These are phyloP conservation scores for Pandion haliaetus DNA, from an alignment of 2,113 vertebrate species.

Conservation along the genomic window DNA sequence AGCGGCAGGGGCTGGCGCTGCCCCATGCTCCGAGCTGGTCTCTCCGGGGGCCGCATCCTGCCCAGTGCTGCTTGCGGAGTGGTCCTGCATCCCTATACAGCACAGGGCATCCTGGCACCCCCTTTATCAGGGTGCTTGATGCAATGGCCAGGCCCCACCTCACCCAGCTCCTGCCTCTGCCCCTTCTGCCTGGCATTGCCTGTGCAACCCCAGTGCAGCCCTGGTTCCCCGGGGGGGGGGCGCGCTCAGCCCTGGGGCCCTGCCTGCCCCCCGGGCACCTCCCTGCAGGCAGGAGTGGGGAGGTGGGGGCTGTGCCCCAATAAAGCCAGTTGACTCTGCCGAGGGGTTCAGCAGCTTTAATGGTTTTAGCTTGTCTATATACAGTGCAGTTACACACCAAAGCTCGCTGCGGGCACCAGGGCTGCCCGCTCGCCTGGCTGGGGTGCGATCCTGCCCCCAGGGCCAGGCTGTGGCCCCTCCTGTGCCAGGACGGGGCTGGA, in stretches of 20 bases:
- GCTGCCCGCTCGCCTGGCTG: background rate
- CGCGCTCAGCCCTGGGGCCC: background rate
- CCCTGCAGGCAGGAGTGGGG: background rate
- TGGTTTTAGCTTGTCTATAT: conserved; percentile 71
- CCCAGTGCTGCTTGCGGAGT: background rate
- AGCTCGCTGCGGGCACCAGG: background rate
- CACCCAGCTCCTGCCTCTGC: background rate
- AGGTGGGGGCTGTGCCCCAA: background rate
- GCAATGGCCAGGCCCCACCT: background rate
- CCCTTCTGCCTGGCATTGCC: background rate
- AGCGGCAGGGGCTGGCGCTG: background rate
- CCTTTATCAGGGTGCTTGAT: background rate
- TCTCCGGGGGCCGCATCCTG: background rate
- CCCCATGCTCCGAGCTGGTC: background rate
- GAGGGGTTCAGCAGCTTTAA: conserved; percentile 71
- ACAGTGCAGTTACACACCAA: conserved; percentile 57
- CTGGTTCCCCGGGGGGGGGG: background rate
- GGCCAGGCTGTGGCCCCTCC: background rate
- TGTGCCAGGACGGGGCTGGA: background rate
- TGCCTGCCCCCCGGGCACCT: background rate
- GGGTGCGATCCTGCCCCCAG: background rate
- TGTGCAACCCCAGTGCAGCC: too few relatives aligned
- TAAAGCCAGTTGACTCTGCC: background rate
- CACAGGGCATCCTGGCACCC: background rate
- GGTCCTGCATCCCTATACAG: background rate